Conservation (phyloP, 2,113 vertebrate genomes). For the Athene noctua region DNA sequence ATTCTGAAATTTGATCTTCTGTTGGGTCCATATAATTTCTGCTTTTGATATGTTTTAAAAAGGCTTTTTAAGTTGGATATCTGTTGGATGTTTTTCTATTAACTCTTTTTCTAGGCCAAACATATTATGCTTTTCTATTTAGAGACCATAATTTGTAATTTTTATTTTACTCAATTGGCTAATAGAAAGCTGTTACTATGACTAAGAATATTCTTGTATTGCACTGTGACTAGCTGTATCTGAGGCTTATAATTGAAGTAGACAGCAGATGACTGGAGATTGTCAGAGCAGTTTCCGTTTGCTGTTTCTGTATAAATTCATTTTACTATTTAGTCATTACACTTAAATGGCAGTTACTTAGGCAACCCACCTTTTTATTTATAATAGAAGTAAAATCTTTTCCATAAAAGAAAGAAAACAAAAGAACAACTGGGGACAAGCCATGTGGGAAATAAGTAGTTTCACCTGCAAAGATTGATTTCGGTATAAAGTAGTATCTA, state of each 20-base stretch:
- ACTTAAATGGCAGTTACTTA: background rate
- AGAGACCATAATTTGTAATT: background rate
- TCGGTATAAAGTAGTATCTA: background rate
- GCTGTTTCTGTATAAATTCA: background rate
- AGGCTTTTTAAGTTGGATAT: background rate
- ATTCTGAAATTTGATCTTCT: background rate
- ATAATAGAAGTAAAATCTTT: background rate
- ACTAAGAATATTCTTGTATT: background rate
- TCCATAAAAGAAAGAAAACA: background rate
- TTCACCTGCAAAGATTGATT: background rate
- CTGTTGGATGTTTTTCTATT: background rate
- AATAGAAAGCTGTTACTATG: background rate
- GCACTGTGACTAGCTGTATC: background rate
- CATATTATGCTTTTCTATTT: background rate
- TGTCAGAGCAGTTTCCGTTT: background rate
- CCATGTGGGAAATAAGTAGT: background rate
- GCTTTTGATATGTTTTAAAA: background rate
- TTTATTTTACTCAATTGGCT: background rate
- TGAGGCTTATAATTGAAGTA: background rate
- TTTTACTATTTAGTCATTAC: background rate
- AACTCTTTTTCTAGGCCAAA: background rate
- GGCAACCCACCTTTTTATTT: background rate
- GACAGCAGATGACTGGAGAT: background rate
- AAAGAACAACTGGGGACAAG: background rate
- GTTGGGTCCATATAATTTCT: background rate